Evolutionary conservation across 2,113 vertebrate species (phyloP).

Genomic region (Anoura caudifer): DNA sequence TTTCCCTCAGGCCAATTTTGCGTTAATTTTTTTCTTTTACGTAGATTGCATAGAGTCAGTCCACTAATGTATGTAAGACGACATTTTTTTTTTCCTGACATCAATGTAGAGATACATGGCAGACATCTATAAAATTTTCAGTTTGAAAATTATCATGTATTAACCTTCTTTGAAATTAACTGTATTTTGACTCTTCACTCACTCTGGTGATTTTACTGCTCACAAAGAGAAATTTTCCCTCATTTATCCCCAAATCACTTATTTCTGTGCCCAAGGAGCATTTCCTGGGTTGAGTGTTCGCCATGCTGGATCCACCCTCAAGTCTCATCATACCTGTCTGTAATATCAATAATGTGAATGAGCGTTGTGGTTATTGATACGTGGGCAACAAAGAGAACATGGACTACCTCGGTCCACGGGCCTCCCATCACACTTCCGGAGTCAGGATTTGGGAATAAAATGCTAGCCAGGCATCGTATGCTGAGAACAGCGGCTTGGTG

Average conservation of each 20-base stretch:
- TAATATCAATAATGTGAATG: background rate
- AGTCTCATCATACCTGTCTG: background rate
- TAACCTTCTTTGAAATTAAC: background rate
- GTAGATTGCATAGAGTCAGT: background rate
- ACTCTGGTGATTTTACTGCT: background rate
- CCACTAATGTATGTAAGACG: background rate
- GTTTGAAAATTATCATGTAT: background rate
- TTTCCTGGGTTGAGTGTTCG: background rate
- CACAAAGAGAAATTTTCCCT: background rate
- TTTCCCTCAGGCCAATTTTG: background rate
- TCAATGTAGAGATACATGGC: background rate
- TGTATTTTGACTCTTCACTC: background rate
- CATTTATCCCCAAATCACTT: background rate
- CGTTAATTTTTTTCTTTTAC: background rate
- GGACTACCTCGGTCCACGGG: background rate
- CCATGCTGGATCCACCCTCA: background rate
- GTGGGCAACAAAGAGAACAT: background rate
- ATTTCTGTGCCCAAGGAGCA: background rate
- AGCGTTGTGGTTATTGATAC: background rate
- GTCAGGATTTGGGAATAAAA: background rate
- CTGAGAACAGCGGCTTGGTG: background rate
- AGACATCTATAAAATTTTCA: background rate
- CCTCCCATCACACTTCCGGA: background rate
- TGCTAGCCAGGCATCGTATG: background rate
- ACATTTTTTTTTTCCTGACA: background rate